Percentiles rank a stretch among this genome's conserved stretches.
Conservation (phyloP, 2,797 vertebrate genomes). For the Todus mexicanus region DNA sequence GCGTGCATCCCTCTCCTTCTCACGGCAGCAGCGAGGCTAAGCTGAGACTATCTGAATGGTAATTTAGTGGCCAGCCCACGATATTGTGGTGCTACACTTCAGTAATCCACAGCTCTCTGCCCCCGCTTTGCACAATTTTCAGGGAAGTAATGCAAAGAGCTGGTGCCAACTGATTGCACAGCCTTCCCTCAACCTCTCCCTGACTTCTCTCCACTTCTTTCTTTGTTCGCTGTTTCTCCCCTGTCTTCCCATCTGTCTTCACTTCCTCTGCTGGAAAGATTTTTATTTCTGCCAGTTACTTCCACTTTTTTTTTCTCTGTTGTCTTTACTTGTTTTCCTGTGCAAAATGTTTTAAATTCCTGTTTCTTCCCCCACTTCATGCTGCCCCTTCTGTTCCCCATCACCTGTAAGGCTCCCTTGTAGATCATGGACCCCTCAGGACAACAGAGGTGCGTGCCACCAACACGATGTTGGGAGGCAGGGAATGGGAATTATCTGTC, state of each 20-base stretch:
- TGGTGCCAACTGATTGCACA: constrained; percentile 28
- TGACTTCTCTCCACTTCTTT: constrained; percentile 15
- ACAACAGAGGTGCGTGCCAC: neutral
- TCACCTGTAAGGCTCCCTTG: neutral
- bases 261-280: neutral
- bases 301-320: neutral
- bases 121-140: constrained; percentile 29
- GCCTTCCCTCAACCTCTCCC: constrained; percentile 4
- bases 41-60: constrained; percentile 40
- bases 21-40: constrained; percentile 12
- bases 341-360: neutral
- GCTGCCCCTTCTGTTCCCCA: neutral
- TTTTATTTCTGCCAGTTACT: constrained; percentile 3
- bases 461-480: neutral
- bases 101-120: neutral
- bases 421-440: neutral
- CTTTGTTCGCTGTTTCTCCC: neutral
- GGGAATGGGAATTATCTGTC: neutral
- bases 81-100: constrained; percentile 51
- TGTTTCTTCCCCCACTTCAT: neutral
- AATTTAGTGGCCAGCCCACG: constrained; percentile 57
- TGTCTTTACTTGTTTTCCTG: neutral
- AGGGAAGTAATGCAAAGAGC: constrained; percentile 26
- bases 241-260: neutral
- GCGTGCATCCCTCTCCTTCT: constrained; percentile 11